A percentile compares a stretch with the other conserved stretches of the same genome.
Conservation (phyloP, 2,797 vertebrate species). For the Clarias pachynema region DNA sequence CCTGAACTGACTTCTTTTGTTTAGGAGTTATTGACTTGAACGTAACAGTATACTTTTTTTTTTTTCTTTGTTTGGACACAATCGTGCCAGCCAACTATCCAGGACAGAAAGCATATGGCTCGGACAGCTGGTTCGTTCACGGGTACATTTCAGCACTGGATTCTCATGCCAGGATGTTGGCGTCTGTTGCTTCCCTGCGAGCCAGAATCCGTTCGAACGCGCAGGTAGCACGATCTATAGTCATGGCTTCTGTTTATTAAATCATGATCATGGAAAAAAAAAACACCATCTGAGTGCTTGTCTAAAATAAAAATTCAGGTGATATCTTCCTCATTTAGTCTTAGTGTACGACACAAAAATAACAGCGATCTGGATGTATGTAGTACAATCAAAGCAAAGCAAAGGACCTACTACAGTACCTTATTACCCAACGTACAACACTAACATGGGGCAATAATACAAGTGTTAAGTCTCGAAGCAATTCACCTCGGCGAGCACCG, state of each 20-base stretch:
- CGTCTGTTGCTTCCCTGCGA: not conserved
- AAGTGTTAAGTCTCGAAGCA: not conserved
- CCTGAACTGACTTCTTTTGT: not conserved
- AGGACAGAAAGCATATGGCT: not conserved
- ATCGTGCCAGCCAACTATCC: not conserved
- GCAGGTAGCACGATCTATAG: not conserved
- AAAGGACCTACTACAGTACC: not conserved
- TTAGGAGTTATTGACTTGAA: not conserved
- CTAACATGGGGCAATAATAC: not conserved
- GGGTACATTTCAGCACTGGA: not conserved
- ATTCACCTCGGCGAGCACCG: not conserved
- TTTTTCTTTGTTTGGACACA: not conserved
- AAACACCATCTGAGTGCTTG: not conserved
- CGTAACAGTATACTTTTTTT: not conserved
- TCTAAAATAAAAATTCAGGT: too few relatives aligned
- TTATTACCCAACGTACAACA: not conserved
- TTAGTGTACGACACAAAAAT: not conserved
- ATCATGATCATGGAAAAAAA: not conserved
- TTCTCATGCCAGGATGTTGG: not conserved
- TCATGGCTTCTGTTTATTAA: not conserved
- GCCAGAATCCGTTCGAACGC: not conserved
- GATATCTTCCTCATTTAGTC: too few relatives aligned
- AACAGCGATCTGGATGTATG: not conserved
- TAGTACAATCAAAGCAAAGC: not conserved
- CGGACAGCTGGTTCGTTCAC: not conserved